Base-by-base conservation (phyloP, 2,113 vertebrate genomes). In the Anseranas semipalmata region DNA sequence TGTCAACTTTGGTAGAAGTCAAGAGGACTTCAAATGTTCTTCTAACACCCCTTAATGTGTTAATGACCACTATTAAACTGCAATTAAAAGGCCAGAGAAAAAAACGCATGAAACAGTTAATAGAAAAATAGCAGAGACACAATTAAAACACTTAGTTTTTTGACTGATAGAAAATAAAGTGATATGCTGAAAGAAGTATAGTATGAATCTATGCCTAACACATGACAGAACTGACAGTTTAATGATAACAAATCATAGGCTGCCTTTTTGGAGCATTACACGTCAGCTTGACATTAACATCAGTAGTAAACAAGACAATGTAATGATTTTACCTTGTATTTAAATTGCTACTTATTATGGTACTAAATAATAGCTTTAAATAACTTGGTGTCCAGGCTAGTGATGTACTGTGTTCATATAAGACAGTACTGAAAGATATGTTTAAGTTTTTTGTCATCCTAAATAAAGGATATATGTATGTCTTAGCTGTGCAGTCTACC, bases 61-160 rank as follows among this genome's bases (percentile, higher is more conserved):
- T 99, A 99, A 98, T 99, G 99, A 99, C 98, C 98, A 98, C 98
- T 98, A 99, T 99, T 99, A 99, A 98, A 99, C 98, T 97, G 97
- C 98, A 99, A 99, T 99, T 99, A 99, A 98, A 98, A 98, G 98
- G 98, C 98, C 98, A 98, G 97, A 97, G 98, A 92, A 96, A 98
- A 98, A 98, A 98, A 98, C 98, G 98, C 98, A 97, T 62, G 98
- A 99, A 99, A 99, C 97, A 98, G 98, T 98, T 99, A 99, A 98
- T 98, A 97, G 97, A 98, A 99, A 98, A 98, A 98, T 98, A 98
- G 98, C 96, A 97, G 94, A 98, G 95, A 98, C 93, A 98, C 97
- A 98, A 98, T 98, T 98, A 98, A 98, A 98, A 98, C 24, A 90
- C 96, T 98, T 98, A 5, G 90, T 95, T 93, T 97, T 98, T 98